Base-by-base conservation (phyloP, 2,888 invertebrate species). In the Perdita meconis region DNA sequence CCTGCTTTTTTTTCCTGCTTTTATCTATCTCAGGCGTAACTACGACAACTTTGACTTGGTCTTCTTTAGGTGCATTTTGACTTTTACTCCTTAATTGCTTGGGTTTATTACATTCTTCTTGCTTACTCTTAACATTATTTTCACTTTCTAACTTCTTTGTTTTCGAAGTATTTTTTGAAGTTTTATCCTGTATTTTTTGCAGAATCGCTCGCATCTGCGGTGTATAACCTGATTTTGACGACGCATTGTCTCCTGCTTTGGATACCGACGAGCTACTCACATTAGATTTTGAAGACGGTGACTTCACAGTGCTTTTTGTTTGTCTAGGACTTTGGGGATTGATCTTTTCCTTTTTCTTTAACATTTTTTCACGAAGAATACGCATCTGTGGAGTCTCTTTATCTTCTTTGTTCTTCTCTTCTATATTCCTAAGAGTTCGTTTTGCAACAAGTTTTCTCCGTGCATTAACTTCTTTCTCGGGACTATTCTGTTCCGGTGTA, bases 331-430 rank as follows among this genome's bases (percentile, higher is more conserved):
- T 68, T 16, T 51, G 50, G 1, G 3, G 22, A 42, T 66, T 53
- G 34, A 13, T 24, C 24, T 81, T 68, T 44, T 8, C 40, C 10
- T 71, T 81, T 24, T 67, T 87, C 10, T 82, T 70, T 26, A 82
- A 42, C 2, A 87, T 78, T 64, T 86, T 86, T n/a, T 85, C 79
- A 26, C 86, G 67, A 40, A 89, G 30, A 1, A 47, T 68, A 24
- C 71, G 78, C 89, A 89, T 89, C 66, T 89, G 88, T 0, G 88
- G 87, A 0, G 90, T 90, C 5, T 89, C 89, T 13, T 67, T 83
- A 0, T 71, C 36, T 10, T 66, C 66, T 3, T 22, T 30, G 19
- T 26, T 47, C 40, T 50, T 60, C 10, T 44, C 36, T n/a, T 42
- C 1, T 0, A 4, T 3, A 6, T 13, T 24, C 4, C 12, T 55